A percentile compares a stretch with the other conserved stretches of the same genome.
These are phyloP conservation scores for Sebastes baramenuke DNA, from an alignment of 2,797 vertebrate genomes.

Conservation along the genomic window DNA sequence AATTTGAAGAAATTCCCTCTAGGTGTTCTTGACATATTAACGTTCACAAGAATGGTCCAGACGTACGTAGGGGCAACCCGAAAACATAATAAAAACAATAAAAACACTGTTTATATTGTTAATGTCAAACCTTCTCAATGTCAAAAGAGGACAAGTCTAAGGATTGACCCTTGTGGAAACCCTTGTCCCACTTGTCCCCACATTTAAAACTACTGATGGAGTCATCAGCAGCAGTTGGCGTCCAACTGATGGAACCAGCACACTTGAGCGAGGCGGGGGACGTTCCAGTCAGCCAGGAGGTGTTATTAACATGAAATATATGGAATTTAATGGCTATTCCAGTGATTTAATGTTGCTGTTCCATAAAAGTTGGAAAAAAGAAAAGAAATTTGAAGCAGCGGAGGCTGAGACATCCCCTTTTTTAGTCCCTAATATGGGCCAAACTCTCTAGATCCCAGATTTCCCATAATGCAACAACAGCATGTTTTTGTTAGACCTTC, in stretches of 20 bases:
- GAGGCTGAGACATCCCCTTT: neutral
- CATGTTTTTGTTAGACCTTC: neutral
- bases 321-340: neutral
- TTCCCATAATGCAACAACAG: neutral
- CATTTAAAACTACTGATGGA: neutral
- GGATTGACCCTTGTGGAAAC: neutral
- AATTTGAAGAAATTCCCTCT: no score
- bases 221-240: neutral
- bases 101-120: neutral
- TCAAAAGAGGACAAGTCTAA: neutral
- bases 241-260: neutral
- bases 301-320: neutral
- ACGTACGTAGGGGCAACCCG: no score
- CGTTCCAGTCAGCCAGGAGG: neutral
- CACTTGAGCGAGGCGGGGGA: no score
- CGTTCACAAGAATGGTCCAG: no score
- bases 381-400: neutral
- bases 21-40: no score
- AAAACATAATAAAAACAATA: no score
- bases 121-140: neutral
- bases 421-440: neutral
- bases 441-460: neutral
- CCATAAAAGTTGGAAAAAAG: neutral
- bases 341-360: neutral
- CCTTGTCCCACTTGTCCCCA: neutral